These are phyloP conservation scores for Neoscelio sp. DNA, from an alignment of 2,888 invertebrate species.

Conservation along the genomic window DNA sequence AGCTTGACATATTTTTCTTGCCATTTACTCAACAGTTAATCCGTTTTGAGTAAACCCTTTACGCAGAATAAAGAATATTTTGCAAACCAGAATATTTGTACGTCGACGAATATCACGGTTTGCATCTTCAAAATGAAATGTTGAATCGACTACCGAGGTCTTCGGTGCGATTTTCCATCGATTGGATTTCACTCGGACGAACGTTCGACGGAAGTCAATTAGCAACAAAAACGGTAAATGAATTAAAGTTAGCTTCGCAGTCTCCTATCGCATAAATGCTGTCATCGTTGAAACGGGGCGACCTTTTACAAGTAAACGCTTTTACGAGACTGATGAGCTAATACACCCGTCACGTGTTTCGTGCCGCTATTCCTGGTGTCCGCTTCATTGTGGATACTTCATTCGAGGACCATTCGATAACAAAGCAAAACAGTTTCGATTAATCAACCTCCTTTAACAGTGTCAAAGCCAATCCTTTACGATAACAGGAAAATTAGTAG, in stretches of 20 bases:
- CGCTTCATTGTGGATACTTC: conserved; percentile 14
- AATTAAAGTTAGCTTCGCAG: conserved; percentile 51
- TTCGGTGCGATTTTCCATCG: too few relatives aligned
- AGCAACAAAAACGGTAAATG: conserved; percentile 38
- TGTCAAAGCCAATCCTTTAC: too few relatives aligned
- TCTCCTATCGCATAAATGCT: conserved; percentile 27
- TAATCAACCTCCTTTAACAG: conserved; percentile 7
- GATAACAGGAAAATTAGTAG: too few relatives aligned
- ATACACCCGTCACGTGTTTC: conserved; percentile 40
- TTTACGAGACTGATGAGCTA: conserved; percentile 59
- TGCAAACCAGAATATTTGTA: too few relatives aligned
- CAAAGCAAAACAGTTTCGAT: conserved; percentile 28
- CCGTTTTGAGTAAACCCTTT: conserved; percentile 11
- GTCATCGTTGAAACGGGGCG: conserved; percentile 52
- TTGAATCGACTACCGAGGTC: too few relatives aligned
- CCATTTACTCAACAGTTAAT: conserved; percentile 38
- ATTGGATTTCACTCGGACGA: conserved; percentile 12
- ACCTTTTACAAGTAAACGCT: conserved; percentile 59
- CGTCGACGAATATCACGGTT: too few relatives aligned
- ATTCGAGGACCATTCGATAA: conserved; percentile 22
- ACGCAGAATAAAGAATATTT: too few relatives aligned
- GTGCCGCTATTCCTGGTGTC: conserved; percentile 8
- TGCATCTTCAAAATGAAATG: too few relatives aligned
- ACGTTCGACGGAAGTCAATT: conserved; percentile 45
- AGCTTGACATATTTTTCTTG: too few relatives aligned